Base-by-base conservation (phyloP, 2,113 vertebrate species). In the Condylura cristata region DNA sequence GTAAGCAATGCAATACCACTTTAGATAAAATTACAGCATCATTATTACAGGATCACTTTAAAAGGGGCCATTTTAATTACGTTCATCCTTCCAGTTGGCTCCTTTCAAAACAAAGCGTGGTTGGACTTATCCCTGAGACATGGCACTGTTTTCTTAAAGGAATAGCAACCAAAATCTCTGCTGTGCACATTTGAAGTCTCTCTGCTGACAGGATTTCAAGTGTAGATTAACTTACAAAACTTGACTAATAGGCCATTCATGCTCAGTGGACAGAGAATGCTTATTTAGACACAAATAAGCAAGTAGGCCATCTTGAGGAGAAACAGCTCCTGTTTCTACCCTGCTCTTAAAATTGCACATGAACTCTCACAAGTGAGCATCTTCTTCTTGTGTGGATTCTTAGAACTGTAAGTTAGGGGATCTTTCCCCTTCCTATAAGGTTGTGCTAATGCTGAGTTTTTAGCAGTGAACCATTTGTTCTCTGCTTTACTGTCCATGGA, bases 161-260 rank as follows among this genome's bases (percentile, higher is more conserved):
- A 91, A 37, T 7, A 68, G n/a, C 68, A 88, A 72, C 2, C 53
- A 16, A 80, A 89, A 61, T 22, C 37, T 87, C 34, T 72, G 30
- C 46, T 56, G 10, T 6, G 22, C 28, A 84, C 8, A 85, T 53
- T 24, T 48, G 28, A 60, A 71, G 46, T 86, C 12, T 26, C 84
- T 10, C 56, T 81, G 53, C 14, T 81, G 85, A 90, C 24, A 88
- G 68, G 76, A 93, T 89, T 92, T 95, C 44, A 95, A 90, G 51
- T 41, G 26, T 68, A 63, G n/a, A 90, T 90, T 84, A 91, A 78
- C 80, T 94, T 85, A 68, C 30, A 88, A 76, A 72, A 22, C 13
- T 81, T 92, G 39, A 41, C 51, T 93, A 76, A 96, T 48, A 91
- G 66, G 58, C 48, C 65, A 68, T 90, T 94, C 39, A 75, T n/a